Base-by-base conservation (phyloP, 35 echinoderm and acorn worm genomes). In the Acanthaster planci region DNA sequence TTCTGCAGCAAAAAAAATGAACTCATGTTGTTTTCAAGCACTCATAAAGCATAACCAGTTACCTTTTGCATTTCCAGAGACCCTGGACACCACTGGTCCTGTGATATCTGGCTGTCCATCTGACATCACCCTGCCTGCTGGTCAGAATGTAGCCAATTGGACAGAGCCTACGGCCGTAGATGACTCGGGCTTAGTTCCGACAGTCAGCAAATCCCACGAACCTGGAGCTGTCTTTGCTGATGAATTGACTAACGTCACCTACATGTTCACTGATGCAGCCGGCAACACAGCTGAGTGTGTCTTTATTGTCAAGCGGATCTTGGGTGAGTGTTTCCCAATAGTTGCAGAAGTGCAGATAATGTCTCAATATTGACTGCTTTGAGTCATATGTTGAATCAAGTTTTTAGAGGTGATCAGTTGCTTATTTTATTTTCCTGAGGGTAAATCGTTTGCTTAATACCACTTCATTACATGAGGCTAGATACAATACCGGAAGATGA, bases 241-340 rank as follows among this genome's bases (percentile, higher is more conserved):
- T 31, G 64, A 34, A 72, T 31, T 14, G 10, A 72, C 64, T 22
- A 79, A 29, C 21, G 77, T 79, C 29, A 26, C 14, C n/a, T 79
- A 79, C 77, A 47, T 27, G 9, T 79, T 15, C 38, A 79, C 77
- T 44, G 77, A 79, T 50, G 29, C 29, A 79, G 38, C 77, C 2
- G 77, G 38, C n/a, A 79, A 79, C 23, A 21, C 1, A 16, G 77
- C 77, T 16, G 14, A 37, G 21, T 79, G 86, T 80, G 18, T 52
- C n/a, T 87, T 87, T 27, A 80, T 19, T 80, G 76, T 87, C 26
- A 27, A 32, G 54, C 51, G 86, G 37, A 39, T 57, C 21, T 79
- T 47, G 14, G 38, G 38, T 40, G 22, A 36, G 17, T 44, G 42
- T 47, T 47, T 47, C 4, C 12, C n/a, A n/a, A n/a, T n/a, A n/a